Evolutionary conservation across 1,140 invertebrate genomes (phyloP), one percentile per base, ranked within the genome.

Genomic region (Antheraea pernyi): DNA sequence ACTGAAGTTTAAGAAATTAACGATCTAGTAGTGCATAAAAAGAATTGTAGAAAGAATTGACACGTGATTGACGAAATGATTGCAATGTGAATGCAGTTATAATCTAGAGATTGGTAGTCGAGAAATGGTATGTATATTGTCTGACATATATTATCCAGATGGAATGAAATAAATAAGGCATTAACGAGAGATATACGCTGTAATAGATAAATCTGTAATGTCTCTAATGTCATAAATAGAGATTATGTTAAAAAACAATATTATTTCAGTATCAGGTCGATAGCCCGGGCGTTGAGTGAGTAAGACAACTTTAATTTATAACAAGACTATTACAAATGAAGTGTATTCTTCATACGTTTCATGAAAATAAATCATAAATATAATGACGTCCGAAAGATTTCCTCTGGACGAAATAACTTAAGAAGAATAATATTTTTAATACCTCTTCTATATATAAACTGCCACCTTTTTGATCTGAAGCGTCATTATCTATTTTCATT

Each of bases 361-460:
- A 53, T 16, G 46, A 13, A n/a, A 30, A 63, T 63, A 63, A 63
- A 63, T 63, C 61, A 63, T 36, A 63, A 7, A 16, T 63, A 37
- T 37, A 63, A 63, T n/a, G 30, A 46, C 48, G 36, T 65, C 16
- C 46, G 46, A 53, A 69, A 64, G 4, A 19, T 68, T 59, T 19
- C 30, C 61, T 53, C 46, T 16, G 11, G 46, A n/a, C 46, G 16
- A 6, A 63, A 30, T 58, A 53, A 19, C 16, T 37, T 13, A 13
- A 36, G 8, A 63, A 39, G 22, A 58, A 18, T 19, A 68, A 63
- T 9, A 61, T 58, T 37, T 53, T 53, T 53, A 53, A 16, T 53
- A 16, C 16, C 0, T 11, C 9, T 53, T 53, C 39, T 53, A 53
- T 16, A 13, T 53, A 53, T 53, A 16, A 53, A 53, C 16, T 5